phyloP scores from a whole-genome alignment of 1,140 invertebrate genomes.

The Bombus sibiricus region DNA sequence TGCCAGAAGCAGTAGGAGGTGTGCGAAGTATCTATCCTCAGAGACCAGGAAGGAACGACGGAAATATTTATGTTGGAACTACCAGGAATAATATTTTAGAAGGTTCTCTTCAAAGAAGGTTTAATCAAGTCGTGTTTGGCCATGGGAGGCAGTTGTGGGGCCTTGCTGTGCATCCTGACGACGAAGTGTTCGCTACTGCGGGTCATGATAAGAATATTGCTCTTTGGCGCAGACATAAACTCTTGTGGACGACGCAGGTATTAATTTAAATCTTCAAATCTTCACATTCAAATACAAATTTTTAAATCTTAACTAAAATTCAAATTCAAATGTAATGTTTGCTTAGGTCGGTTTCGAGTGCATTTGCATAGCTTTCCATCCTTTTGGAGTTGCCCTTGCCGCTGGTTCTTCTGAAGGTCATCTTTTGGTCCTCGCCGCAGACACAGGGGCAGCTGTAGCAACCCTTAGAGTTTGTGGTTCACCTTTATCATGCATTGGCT shows the following conservation, averaged over 20 bases:
- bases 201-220: slow-evolving; percentile 96
- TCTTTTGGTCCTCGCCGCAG: slow-evolving; percentile 91
- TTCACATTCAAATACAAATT: background rate
- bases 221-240: slow-evolving; percentile 93
- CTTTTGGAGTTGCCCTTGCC: slow-evolving; percentile 92
- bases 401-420: slow-evolving; percentile 95
- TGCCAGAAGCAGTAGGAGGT: slow-evolving; percentile 92
- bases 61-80: slow-evolving; percentile 96
- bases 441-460: slow-evolving; percentile 91
- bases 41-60: slow-evolving; percentile 91
- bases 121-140: slow-evolving; percentile 95
- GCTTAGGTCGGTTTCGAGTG: slow-evolving; percentile 90
- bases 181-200: slow-evolving; percentile 95
- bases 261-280: background rate
- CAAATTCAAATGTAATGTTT: background rate
- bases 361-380: slow-evolving; percentile 93
- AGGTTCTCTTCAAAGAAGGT: slow-evolving; percentile 94
- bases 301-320: background rate
- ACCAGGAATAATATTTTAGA: slow-evolving; percentile 96
- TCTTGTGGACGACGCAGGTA: slow-evolving; percentile 94
- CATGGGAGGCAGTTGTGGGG: slow-evolving; percentile 96
- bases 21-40: slow-evolving; percentile 94
- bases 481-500: slow-evolving; percentile 91
- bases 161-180: slow-evolving; percentile 93
- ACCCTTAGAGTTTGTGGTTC: slow-evolving; percentile 94